A percentile compares a stretch with the other conserved stretches of the same genome.
Conservation (phyloP, 2,888 invertebrate species). For the Acleris emargana region DNA sequence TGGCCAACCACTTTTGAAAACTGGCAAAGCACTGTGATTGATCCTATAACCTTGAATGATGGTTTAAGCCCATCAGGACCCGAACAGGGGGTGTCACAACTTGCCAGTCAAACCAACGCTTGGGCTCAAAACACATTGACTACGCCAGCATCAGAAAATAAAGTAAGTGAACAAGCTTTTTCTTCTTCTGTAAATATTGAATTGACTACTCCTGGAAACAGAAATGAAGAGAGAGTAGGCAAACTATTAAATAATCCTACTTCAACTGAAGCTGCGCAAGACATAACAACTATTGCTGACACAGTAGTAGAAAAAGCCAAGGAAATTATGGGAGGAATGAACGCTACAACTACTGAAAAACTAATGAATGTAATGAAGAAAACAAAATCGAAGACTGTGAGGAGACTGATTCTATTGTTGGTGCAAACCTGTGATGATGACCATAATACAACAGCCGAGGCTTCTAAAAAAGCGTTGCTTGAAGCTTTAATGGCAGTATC, state of each 20-base stretch:
- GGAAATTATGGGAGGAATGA: conserved; percentile 89
- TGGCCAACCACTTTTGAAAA: conserved; percentile 75
- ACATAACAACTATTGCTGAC: conserved; percentile 85
- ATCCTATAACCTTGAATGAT: conserved; percentile 89
- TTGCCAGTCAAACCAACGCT: conserved; percentile 57
- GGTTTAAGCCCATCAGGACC: conserved; percentile 77
- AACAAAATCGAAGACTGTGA: conserved; percentile 89
- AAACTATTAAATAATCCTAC: conserved; percentile 65
- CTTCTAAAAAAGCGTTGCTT: conserved; percentile 87
- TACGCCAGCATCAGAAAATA: conserved; percentile 56
- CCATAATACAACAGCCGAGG: conserved; percentile 87
- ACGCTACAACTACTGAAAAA: conserved; percentile 89
- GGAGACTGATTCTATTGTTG: conserved; percentile 88
- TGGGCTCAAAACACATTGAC: conserved; percentile 60
- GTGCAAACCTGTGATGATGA: conserved; percentile 91
- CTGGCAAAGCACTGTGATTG: conserved; percentile 88
- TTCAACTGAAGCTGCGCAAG: conserved; percentile 82
- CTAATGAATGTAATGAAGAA: conserved; percentile 92
- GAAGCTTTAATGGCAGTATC: conserved; percentile 88
- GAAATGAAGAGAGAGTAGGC: conserved; percentile 62
- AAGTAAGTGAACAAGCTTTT: conserved; percentile 60
- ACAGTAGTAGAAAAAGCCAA: conserved; percentile 88
- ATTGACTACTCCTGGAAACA: conserved; percentile 54
- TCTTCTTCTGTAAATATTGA: conserved; percentile 63
- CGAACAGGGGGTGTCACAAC: conserved; percentile 54